phyloP scores from a whole-genome alignment of 2,888 invertebrate genomes.

The Pilophorus perplexus region DNA sequence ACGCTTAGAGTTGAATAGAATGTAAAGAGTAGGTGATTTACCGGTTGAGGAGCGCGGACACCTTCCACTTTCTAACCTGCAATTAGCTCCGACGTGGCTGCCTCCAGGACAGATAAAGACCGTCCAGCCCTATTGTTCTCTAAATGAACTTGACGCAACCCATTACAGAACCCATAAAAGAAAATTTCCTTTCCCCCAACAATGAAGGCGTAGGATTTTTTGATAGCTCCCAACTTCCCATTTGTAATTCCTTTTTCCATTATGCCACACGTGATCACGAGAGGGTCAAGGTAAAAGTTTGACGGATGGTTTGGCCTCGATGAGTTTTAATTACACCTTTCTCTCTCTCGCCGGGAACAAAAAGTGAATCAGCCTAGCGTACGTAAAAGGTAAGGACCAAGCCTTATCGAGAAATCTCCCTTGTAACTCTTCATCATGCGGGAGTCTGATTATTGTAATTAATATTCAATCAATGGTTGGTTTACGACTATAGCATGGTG shows the following conservation, averaged over 20 bases:
- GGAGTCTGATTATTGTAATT: not conserved
- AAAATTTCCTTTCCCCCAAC: no score
- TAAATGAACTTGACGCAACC: constrained; percentile 22
- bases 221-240: not conserved
- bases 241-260: not conserved
- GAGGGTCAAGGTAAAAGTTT: constrained; percentile 8
- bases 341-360: no score
- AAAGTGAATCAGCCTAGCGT: no score
- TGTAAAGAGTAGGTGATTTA: constrained; percentile 1
- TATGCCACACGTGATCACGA: not conserved
- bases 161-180: constrained; percentile 2
- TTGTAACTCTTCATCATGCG: not conserved
- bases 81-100: constrained; percentile 22
- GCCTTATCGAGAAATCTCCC: not conserved
- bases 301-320: constrained; percentile 27
- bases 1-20: not conserved
- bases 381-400: not conserved
- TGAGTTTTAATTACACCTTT: constrained; percentile 32
- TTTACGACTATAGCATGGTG: no score
- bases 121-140: constrained; percentile 11
- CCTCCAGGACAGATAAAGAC: constrained; percentile 1
- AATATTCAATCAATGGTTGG: constrained; percentile 13
- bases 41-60: not conserved
- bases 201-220: no score
- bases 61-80: constrained; percentile 18